Base-by-base conservation (phyloP, 35 echinoderm and acorn worm genomes). In the Acanthaster planci region DNA sequence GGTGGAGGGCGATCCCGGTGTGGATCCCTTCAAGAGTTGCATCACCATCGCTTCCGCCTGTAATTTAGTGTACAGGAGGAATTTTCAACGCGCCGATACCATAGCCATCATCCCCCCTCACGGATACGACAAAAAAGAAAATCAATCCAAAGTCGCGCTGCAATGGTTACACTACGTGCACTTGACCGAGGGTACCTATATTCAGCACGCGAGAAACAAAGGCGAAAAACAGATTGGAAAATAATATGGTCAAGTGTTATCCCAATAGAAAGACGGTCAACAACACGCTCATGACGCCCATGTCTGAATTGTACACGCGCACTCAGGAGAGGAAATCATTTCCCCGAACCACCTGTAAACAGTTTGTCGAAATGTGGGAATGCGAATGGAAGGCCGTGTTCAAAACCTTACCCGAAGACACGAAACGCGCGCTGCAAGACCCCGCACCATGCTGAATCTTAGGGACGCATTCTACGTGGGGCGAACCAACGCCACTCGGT, bases 31-130 rank as follows among this genome's bases (percentile, higher is more conserved):
- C 54, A 22, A 91, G 34, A 80, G 67, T 23, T 78, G 67, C 19
- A 60, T 97, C 10, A 93, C 95, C 4, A 93, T 93, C 44, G 90
- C 95, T 5, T 79, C 91, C 0, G 84, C 68, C 0, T 95, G 93
- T 78, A 95, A 90, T 67, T 60, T 77, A 0, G 92, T 90, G 8
- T 86, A 88, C 76, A 23, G 85, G 8, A 78, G 80, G 40, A 87
- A 91, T 15, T 95, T 80, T 54, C 40, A 91, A 17, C 40, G 78
- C 56, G 52, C 42, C 38, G 44, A 84, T 14, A 76, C 88, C 37
- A 95, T 87, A 0, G 93, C 84, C 21, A 31, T 95, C 0, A 60
- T 95, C 44, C 78, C 93, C 8, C 38, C 67, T 9, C 27, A 87
- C 17, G 81, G 85, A 1, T 93, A 95, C 37, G 21, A 57, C 8